phyloP scores from a whole-genome alignment of 64 coral and sea anemone species.

The Pachyseris speciosa region DNA sequence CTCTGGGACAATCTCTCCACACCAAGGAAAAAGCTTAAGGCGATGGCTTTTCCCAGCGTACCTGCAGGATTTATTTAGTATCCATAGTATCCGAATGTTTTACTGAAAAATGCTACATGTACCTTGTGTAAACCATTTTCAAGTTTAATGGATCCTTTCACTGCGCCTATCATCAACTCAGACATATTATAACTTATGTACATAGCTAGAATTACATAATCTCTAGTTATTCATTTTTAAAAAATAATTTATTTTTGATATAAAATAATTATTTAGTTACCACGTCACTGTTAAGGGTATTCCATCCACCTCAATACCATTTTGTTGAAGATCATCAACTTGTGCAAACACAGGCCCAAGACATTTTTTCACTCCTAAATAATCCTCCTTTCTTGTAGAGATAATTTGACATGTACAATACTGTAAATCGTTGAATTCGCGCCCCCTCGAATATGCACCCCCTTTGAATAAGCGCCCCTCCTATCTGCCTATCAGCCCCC shows the following conservation, averaged over 20 bases:
- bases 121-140: too few relatives aligned
- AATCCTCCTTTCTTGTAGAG: constrained; percentile 28
- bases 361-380: not conserved
- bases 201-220: not conserved
- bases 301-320: constrained; percentile 3
- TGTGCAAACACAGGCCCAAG: not conserved
- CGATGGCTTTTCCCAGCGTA: too few relatives aligned
- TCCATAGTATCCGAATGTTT: too few relatives aligned
- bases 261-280: constrained; percentile 3
- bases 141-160: too few relatives aligned
- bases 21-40: too few relatives aligned
- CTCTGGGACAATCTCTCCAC: too few relatives aligned
- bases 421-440: not conserved
- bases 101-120: too few relatives aligned
- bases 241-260: not conserved
- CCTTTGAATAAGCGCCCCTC: too few relatives aligned
- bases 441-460: too few relatives aligned
- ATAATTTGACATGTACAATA: not conserved
- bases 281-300: not conserved
- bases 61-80: too few relatives aligned
- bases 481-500: too few relatives aligned
- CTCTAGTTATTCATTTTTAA: not conserved
- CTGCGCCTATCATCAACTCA: not conserved
- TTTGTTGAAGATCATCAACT: not conserved
- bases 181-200: not conserved